Conservation (phyloP, 2,797 vertebrate genomes). For the Aplochiton taeniatus region DNA sequence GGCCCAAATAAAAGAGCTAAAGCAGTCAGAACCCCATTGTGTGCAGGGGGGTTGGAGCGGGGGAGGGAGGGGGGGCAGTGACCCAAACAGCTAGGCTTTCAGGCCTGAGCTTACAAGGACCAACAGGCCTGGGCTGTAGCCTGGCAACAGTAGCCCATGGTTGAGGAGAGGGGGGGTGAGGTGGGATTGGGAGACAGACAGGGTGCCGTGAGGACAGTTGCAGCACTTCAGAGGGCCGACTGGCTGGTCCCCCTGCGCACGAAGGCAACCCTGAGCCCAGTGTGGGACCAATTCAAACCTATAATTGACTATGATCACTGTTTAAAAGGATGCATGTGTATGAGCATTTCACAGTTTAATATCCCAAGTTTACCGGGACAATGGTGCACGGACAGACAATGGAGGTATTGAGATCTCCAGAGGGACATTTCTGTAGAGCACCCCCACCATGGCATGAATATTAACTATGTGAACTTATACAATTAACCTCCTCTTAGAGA, state of each 20-base stretch:
- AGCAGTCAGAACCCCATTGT: slow-evolving; percentile 85
- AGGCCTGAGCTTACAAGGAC: slow-evolving; percentile 75
- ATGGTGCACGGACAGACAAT: slow-evolving; percentile 53
- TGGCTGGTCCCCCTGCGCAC: slow-evolving; percentile 37
- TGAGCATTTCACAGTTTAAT: slow-evolving; percentile 46
- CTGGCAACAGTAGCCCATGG: slow-evolving; percentile 87
- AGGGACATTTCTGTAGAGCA: slow-evolving; percentile 40
- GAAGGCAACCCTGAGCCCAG: slow-evolving; percentile 47
- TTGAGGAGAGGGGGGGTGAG: slow-evolving; percentile 62
- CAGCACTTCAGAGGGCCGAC: slow-evolving; percentile 56
- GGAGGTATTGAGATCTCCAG: slow-evolving; percentile 51
- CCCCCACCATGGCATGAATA: slow-evolving; percentile 52
- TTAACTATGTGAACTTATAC: slow-evolving; percentile 58
- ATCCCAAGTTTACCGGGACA: slow-evolving; percentile 59
- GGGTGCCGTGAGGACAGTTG: slow-evolving; percentile 77
- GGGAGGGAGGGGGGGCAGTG: slow-evolving; percentile 66
- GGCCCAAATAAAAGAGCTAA: slow-evolving; percentile 85
- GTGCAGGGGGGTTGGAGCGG: slow-evolving; percentile 57
- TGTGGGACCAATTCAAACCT: slow-evolving; percentile 30
- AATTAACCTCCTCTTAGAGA: slow-evolving; percentile 45
- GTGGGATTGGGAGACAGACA: slow-evolving; percentile 47
- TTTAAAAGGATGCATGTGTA: slow-evolving; percentile 25
- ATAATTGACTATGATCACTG: slow-evolving; percentile 44
- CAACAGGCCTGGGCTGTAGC: slow-evolving; percentile 80
- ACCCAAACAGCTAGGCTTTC: slow-evolving; percentile 84